phyloP scores from a whole-genome alignment of 2,888 invertebrate species.

The Drosophila hamatofila region DNA sequence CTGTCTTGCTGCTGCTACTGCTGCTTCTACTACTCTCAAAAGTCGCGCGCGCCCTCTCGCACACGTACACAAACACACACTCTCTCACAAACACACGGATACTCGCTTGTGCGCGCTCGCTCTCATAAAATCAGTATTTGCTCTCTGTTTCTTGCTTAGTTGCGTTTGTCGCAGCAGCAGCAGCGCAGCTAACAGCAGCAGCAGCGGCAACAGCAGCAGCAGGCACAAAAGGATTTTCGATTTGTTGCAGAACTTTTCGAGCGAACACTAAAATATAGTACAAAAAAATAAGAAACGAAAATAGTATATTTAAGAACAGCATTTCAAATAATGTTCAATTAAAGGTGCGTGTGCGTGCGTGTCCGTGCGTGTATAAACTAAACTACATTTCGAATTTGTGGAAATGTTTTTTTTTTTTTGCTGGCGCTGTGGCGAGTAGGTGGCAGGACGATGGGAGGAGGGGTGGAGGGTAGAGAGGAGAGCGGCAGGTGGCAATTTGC shows the following conservation, averaged over 20 bases:
- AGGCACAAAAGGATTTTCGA: slow-evolving; percentile 53
- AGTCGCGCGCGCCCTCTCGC: slow-evolving; percentile 17
- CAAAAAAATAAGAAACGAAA: slow-evolving; percentile 4
- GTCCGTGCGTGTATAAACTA: background rate
- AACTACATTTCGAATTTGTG: slow-evolving; percentile 11
- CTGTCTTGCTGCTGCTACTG: slow-evolving; percentile 30
- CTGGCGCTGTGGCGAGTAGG: slow-evolving; percentile 3
- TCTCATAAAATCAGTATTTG: slow-evolving; percentile 35
- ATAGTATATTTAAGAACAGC: background rate
- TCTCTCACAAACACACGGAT: background rate
- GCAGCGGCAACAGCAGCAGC: slow-evolving; percentile 33
- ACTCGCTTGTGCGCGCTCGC: slow-evolving; percentile 8
- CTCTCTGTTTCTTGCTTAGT: slow-evolving; percentile 58
- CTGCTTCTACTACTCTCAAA: slow-evolving; percentile 9
- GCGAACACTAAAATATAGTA: slow-evolving; percentile 7
- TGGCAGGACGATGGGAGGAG: background rate
- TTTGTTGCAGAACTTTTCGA: slow-evolving; percentile 51
- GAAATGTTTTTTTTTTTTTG: slow-evolving; percentile 22
- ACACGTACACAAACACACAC: background rate
- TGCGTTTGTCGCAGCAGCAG: slow-evolving; percentile 62
- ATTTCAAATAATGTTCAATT: slow-evolving; percentile 35
- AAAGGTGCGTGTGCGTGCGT: slow-evolving; percentile 29
- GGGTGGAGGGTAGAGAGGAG: background rate
- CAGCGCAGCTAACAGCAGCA: slow-evolving; percentile 49
- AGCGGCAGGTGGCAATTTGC: slow-evolving; percentile 56